Evolutionary conservation across 2,797 vertebrate species (phyloP).

Genomic region (Rhynchonycteris naso): DNA sequence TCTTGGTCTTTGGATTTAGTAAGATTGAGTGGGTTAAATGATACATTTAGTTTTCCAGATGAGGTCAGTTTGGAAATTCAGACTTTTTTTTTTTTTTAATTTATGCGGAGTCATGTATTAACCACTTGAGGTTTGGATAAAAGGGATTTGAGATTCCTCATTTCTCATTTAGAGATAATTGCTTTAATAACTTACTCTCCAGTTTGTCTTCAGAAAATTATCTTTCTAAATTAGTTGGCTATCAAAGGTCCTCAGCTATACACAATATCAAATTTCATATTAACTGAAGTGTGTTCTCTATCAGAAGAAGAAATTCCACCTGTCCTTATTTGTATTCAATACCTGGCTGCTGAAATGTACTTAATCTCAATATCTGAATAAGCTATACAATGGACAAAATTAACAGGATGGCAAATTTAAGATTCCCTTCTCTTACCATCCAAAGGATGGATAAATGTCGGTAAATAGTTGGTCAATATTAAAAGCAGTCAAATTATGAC

Average conservation of each 20-base stretch:
- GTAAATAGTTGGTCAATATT: neutral
- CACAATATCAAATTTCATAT: conserved; percentile 83
- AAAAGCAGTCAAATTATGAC: neutral
- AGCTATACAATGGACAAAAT: neutral
- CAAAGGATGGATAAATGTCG: neutral
- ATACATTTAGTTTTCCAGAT: conserved; percentile 83
- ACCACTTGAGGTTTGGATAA: conserved; percentile 85
- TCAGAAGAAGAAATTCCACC: conserved; percentile 79
- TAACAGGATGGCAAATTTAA: neutral
- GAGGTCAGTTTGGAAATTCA: conserved; percentile 82
- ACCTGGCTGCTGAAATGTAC: neutral
- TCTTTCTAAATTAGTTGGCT: conserved; percentile 84
- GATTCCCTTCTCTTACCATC: neutral
- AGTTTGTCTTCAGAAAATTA: conserved; percentile 84
- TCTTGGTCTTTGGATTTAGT: conserved; percentile 71
- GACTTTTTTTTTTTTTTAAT: conserved; percentile 83
- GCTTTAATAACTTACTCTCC: conserved; percentile 83
- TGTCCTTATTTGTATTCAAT: conserved; percentile 1
- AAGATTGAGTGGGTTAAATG: conserved; percentile 80
- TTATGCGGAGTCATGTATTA: conserved; percentile 88
- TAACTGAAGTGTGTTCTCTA: conserved; percentile 81
- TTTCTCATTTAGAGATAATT: conserved; percentile 84
- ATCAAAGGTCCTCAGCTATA: conserved; percentile 81
- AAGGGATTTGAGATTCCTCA: conserved; percentile 79
- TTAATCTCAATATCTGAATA: neutral